Evolutionary conservation across 1,140 invertebrate species (phyloP), one percentile per base, ranked within the genome.

Genomic region (Drosophila mayri): DNA sequence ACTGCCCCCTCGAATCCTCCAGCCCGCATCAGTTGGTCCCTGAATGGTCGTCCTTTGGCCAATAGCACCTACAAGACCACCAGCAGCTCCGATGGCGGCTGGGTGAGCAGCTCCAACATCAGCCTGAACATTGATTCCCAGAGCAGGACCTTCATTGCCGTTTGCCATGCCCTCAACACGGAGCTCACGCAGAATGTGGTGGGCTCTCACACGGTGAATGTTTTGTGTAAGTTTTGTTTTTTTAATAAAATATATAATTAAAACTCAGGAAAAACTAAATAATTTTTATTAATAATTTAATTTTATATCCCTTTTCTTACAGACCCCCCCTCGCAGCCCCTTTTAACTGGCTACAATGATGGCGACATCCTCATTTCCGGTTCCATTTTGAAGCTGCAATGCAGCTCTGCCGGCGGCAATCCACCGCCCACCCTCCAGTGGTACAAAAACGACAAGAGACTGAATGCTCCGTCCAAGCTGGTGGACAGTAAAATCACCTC

Each of bases 371-470:
- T 99, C 41, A 94, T 95, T n/a, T 96, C 97, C 32, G 98, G 98
- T 6, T 96, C 96, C 0, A 94, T 97, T 7, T 94, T 98, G 77
- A 97, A 96, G 83, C 94, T 99, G 65, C 96, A 96, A 32, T 99
- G 99, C 93, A 96, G 96, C 38, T 97, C 98, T 1, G 95, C 96
- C 8, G 98, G 98, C 11, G 99, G 99, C 11, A 99, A 99, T 94
- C 99, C 99, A 6, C 93, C 97, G 20, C 97, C 98, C 0, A 96
- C 95, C 3, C 94, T 99, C 32, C 96, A 95, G 1, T 98, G 97
- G 97, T 98, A 96, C 92, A 97, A 97, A 91, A 97, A 97, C 92
- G 96, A 97, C 75, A 96, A 95, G 92, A 96, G 96, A 94, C 94
- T 97, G 59, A 94, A 94, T 76, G 95, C 95, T 41, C 93, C 94